Conservation (phyloP, 2,888 invertebrate species). For the Autographa pulchrina region DNA sequence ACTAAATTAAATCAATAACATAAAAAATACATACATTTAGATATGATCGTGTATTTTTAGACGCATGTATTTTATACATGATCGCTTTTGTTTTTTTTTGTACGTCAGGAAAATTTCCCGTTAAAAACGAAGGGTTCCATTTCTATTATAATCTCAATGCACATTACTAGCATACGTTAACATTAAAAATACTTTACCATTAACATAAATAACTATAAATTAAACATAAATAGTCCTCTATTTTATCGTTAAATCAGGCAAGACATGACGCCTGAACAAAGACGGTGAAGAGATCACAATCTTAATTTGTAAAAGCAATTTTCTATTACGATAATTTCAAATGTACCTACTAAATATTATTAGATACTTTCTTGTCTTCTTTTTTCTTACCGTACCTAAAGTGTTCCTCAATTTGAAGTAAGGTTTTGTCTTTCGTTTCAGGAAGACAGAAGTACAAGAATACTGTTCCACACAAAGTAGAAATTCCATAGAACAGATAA, state of each 20-base stretch:
- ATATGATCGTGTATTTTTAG: background rate
- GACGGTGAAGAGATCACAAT: conserved; percentile 43
- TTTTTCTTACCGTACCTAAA: conserved; percentile 80
- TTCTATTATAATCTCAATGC: background rate
- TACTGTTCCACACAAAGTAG: conserved; percentile 89
- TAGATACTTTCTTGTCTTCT: conserved; percentile 60
- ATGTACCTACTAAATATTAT: conserved; percentile 27
- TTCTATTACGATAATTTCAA: conserved; percentile 11
- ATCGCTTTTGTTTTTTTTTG: background rate
- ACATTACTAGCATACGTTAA: background rate
- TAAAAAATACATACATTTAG: background rate
- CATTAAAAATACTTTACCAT: conserved; percentile 42
- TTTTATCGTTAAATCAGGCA: conserved; percentile 18
- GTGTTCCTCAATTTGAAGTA: conserved; percentile 91
- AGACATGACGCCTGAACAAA: conserved; percentile 24
- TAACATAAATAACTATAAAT: conserved; percentile 26
- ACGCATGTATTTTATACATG: background rate
- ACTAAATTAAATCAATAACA: background rate
- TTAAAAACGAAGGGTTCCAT: background rate
- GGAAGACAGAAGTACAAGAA: conserved; percentile 91
- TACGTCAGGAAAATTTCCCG: background rate
- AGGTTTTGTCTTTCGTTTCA: conserved; percentile 91
- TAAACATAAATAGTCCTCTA: conserved; percentile 29
- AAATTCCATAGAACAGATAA: conserved; percentile 90
- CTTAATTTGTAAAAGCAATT: conserved; percentile 19